Evolutionary conservation across 2,797 vertebrate species (phyloP), one percentile per base, ranked within the genome.

Genomic region (Anguilla megastoma): DNA sequence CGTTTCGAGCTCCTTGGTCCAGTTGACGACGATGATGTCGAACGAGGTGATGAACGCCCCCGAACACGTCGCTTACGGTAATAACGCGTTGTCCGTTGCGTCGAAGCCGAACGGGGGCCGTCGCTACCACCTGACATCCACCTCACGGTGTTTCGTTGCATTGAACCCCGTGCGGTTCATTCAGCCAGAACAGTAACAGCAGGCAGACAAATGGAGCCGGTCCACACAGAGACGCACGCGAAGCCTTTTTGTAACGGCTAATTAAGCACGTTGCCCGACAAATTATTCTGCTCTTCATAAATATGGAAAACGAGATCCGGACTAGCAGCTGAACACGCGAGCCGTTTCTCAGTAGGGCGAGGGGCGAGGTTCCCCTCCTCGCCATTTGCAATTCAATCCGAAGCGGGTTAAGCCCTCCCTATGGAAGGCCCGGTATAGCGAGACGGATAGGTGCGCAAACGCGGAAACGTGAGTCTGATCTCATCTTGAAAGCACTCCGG

Each of bases 161-260:
- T 93, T 92, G 92, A 93, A 87, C 87, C 86, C 74, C 87, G 90
- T 91, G 88, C 91, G 89, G 91, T 92, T 63, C 89, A 86, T 89
- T 88, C 91, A 90, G 93, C 93, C 90, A 84, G 48, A 7, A 45
- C 91, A 88, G 5, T 88, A 91, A 90, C 93, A 91, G 84, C 69
- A 87, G 88, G 89, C 90, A 41, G 86, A 89, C 18, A 24, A 88
- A 88, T 89, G 84, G 56, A 86, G 66, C 3, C 21, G 83, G 52
- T 85, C 86, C 87, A 80, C 91, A 88, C 92, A 92, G 89, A 88
- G 27, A 87, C 84, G 58, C 0, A 86, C 84, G 54, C 0, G 7
- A 9, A 74, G 85, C 89, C n/a, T 69, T 69, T 82, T 88, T 52
- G 83, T 90, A 89, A 90, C 54, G 3, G 83, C 16, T 88, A 83